phyloP scores from a whole-genome alignment of 2,797 vertebrate genomes.

The Phoxinus dragarum region DNA sequence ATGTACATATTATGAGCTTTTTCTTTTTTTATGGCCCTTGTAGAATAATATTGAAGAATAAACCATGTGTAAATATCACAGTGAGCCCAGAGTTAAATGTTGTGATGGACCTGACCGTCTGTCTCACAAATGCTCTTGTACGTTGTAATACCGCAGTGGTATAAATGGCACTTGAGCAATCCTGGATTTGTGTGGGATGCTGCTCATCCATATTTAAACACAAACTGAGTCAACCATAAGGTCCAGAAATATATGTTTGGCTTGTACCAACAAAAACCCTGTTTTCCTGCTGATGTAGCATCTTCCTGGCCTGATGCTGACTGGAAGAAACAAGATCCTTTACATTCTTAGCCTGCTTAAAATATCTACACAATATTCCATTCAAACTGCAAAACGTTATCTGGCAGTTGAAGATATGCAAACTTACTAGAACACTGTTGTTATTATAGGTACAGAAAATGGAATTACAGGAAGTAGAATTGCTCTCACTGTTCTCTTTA shows the following conservation, averaged over 20 bases:
- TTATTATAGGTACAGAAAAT: background rate
- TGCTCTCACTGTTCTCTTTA: background rate
- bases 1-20: background rate
- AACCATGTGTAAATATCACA: background rate
- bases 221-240: background rate
- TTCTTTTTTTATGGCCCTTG: background rate
- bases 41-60: conserved; percentile 12
- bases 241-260: background rate
- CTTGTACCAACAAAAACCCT: background rate
- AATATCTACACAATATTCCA: background rate
- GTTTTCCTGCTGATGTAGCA: background rate
- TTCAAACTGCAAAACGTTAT: background rate
- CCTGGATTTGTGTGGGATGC: conserved; percentile 23
- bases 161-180: conserved; percentile 11
- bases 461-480: conserved; percentile 6
- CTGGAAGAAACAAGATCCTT: background rate
- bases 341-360: background rate
- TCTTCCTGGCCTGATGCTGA: background rate
- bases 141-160: background rate
- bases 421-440: background rate
- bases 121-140: conserved; percentile 16
- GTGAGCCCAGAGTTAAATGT: background rate
- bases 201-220: conserved; percentile 2
- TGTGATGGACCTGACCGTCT: background rate
- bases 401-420: background rate